phyloP scores from a whole-genome alignment of 2,888 invertebrate genomes.

The Cinara cedri region DNA sequence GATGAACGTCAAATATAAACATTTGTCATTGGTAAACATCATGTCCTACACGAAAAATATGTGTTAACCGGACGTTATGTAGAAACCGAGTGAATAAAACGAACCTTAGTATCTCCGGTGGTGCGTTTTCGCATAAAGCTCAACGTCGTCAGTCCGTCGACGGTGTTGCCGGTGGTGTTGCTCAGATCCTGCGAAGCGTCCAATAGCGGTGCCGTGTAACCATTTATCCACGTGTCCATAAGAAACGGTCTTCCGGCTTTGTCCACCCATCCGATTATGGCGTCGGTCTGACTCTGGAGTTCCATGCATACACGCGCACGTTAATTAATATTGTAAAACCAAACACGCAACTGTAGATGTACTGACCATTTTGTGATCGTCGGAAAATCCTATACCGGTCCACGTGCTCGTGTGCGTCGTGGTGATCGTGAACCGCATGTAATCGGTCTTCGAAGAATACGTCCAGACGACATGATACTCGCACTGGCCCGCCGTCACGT shows the following conservation, averaged over 20 bases:
- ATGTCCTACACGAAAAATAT: constrained; percentile 68
- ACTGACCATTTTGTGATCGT: constrained; percentile 80
- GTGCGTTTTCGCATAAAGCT: constrained; percentile 79
- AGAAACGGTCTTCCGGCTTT: constrained; percentile 78
- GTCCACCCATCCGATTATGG: constrained; percentile 88
- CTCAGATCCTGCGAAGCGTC: constrained; percentile 78
- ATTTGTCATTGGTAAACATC: constrained; percentile 80
- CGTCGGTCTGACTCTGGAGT: constrained; percentile 80
- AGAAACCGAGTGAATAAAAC: not conserved
- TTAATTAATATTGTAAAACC: no score
- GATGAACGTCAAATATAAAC: constrained; percentile 87
- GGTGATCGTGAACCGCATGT: constrained; percentile 78
- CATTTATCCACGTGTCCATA: constrained; percentile 86
- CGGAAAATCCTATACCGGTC: constrained; percentile 90
- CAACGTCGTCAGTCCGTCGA: constrained; percentile 78
- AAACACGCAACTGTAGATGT: no score
- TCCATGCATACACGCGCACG: no score
- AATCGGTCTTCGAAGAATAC: constrained; percentile 73
- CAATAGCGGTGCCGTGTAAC: constrained; percentile 76
- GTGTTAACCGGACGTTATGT: no score
- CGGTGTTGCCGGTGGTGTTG: constrained; percentile 72
- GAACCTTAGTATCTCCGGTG: constrained; percentile 71
- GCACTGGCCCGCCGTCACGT: constrained; percentile 71
- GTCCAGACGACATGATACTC: constrained; percentile 84
- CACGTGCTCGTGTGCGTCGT: constrained; percentile 80